A percentile compares a stretch with the other conserved stretches of the same genome.
These are phyloP conservation scores for Drosophila subquinaria DNA, from an alignment of 2,888 invertebrate species.

Conservation along the genomic window DNA sequence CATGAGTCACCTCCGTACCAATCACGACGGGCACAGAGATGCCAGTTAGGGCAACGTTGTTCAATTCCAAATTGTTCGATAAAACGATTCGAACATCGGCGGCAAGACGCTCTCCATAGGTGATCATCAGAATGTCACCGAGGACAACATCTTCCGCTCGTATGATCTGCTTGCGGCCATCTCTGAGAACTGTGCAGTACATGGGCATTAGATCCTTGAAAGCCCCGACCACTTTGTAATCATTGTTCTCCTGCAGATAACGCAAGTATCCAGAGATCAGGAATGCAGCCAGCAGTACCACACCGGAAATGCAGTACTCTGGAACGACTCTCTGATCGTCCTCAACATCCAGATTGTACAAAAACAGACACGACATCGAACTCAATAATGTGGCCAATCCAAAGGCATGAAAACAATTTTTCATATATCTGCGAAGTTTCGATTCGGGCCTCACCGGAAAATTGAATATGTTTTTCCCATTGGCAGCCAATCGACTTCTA, in stretches of 20 bases:
- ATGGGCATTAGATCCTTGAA: conserved; percentile 52
- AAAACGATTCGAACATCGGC: conserved; percentile 61
- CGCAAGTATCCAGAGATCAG: conserved; percentile 27
- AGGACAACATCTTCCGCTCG: conserved; percentile 47
- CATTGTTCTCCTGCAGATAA: conserved; percentile 40
- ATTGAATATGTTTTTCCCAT: conserved; percentile 52
- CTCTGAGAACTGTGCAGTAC: conserved; percentile 64
- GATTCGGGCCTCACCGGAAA: not conserved
- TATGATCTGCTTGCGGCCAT: conserved; percentile 43
- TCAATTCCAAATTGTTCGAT: conserved; percentile 37
- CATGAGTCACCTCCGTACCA: conserved; percentile 14
- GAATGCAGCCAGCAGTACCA: conserved; percentile 24
- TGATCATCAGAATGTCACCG: conserved; percentile 55
- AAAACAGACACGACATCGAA: conserved; percentile 21
- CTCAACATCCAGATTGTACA: not conserved
- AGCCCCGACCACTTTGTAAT: conserved; percentile 26
- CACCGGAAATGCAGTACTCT: conserved; percentile 16
- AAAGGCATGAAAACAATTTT: conserved; percentile 34
- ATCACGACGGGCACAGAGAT: conserved; percentile 43
- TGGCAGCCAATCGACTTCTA: conserved; percentile 7
- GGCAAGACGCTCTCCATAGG: conserved; percentile 56
- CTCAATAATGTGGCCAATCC: not conserved
- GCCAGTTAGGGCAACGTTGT: conserved; percentile 64
- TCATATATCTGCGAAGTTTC: not conserved
- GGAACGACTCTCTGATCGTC: not conserved